phyloP scores from a whole-genome alignment of 2,888 invertebrate species.

The Anorthoa munda region DNA sequence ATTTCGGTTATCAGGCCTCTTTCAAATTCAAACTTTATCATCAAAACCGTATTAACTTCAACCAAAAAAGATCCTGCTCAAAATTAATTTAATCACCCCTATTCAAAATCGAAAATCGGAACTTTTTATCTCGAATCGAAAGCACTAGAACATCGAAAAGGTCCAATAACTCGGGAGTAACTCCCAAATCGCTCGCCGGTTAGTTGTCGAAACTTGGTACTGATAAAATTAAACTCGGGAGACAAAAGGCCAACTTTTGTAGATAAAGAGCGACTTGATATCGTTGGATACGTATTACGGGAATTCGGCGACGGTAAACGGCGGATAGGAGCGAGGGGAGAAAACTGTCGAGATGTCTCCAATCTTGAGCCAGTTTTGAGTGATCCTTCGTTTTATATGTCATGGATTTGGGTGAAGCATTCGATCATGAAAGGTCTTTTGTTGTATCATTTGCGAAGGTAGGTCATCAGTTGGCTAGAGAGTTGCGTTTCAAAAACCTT shows the following conservation, averaged over 20 bases:
- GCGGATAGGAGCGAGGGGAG: constrained; percentile 31
- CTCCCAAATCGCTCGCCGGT: constrained; percentile 66
- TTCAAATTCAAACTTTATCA: too few relatives aligned
- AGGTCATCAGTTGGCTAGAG: too few relatives aligned
- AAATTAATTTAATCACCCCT: constrained; percentile 45
- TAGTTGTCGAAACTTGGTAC: constrained; percentile 70
- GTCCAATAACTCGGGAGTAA: constrained; percentile 66
- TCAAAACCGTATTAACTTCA: background rate
- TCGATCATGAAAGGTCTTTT: constrained; percentile 13
- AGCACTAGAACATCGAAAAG: constrained; percentile 61
- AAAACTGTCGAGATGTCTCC: constrained; percentile 33
- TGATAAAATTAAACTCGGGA: constrained; percentile 81
- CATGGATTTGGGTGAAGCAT: constrained; percentile 11
- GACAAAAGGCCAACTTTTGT: constrained; percentile 82
- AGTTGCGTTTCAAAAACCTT: background rate
- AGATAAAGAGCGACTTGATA: constrained; percentile 81
- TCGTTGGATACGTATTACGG: constrained; percentile 71
- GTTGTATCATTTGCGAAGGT: background rate
- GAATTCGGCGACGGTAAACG: constrained; percentile 46
- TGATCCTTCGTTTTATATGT: constrained; percentile 20
- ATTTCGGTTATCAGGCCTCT: background rate
- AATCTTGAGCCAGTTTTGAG: constrained; percentile 18
- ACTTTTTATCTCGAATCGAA: constrained; percentile 64
- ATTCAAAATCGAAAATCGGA: constrained; percentile 53
- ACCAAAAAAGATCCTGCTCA: constrained; percentile 16